These are phyloP conservation scores for Malurus elegans DNA, from an alignment of 2,113 vertebrate species.

Conservation along the genomic window DNA sequence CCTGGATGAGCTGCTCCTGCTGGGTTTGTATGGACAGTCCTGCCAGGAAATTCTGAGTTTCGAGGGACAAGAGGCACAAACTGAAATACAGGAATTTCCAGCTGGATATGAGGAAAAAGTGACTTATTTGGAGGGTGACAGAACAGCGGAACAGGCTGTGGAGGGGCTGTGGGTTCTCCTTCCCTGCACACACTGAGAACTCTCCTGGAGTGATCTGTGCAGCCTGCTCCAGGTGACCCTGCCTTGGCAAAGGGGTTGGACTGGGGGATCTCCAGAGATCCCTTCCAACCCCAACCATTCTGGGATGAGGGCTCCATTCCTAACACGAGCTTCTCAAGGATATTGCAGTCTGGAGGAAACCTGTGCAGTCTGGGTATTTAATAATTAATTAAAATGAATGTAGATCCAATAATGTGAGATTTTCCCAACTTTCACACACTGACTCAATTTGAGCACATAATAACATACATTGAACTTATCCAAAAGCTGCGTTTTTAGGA, in stretches of 20 bases:
- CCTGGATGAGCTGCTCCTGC: background rate
- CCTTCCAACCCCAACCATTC: accelerated
- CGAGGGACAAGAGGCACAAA: background rate
- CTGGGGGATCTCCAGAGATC: background rate
- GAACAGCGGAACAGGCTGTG: background rate
- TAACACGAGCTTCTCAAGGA: accelerated
- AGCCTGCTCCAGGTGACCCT: background rate
- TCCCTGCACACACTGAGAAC: background rate
- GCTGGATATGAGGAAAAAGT: background rate
- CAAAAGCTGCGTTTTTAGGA: background rate
- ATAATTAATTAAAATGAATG: background rate
- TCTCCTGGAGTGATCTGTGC: background rate
- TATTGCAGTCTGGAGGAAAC: background rate
- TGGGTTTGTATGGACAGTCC: accelerated
- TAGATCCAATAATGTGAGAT: accelerated
- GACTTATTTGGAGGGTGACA: background rate
- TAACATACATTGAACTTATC: accelerated
- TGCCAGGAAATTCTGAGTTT: background rate
- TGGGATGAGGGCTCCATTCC: background rate
- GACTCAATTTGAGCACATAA: background rate
- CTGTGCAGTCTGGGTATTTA: accelerated
- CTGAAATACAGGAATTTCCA: background rate
- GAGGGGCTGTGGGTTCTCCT: background rate
- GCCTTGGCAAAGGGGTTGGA: background rate
- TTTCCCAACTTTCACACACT: background rate